Conservation (phyloP, 2,888 invertebrate species). For the Neocrepidodera transversa region DNA sequence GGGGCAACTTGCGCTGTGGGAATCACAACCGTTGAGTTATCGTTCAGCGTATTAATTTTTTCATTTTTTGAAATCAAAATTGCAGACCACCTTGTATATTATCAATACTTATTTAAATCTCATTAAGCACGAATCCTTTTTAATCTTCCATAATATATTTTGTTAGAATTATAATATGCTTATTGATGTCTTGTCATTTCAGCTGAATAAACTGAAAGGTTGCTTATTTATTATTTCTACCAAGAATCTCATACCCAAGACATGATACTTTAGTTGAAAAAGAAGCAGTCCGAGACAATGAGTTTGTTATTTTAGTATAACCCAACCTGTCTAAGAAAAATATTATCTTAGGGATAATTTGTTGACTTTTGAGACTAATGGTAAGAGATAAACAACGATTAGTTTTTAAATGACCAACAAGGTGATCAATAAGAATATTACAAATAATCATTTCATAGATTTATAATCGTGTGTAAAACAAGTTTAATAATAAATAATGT, state of each 20-base stretch:
- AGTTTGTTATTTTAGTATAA: conserved; percentile 2
- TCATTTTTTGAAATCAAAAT: no score
- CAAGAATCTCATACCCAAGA: not conserved
- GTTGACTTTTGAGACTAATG: conserved; percentile 4
- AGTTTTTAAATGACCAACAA: not conserved
- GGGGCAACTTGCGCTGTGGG: no score
- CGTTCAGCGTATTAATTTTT: no score
- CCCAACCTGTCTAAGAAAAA: not conserved
- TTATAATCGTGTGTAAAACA: not conserved
- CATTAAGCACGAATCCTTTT: no score
- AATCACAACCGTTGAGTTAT: no score
- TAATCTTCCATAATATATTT: no score
- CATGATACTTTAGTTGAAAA: not conserved
- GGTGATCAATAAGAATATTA: not conserved
- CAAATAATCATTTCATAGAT: not conserved
- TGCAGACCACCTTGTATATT: no score
- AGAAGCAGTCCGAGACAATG: not conserved
- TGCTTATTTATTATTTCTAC: not conserved
- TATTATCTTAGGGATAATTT: conserved; percentile 11
- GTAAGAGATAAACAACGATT: not conserved
- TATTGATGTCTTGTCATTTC: conserved; percentile 2
- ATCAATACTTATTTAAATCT: no score
- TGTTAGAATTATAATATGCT: no score
- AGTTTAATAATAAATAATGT: not conserved
- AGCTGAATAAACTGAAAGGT: conserved; percentile 20